Evolutionary conservation across 2,797 vertebrate species (phyloP).

Genomic region (Coreius guichenoti): DNA sequence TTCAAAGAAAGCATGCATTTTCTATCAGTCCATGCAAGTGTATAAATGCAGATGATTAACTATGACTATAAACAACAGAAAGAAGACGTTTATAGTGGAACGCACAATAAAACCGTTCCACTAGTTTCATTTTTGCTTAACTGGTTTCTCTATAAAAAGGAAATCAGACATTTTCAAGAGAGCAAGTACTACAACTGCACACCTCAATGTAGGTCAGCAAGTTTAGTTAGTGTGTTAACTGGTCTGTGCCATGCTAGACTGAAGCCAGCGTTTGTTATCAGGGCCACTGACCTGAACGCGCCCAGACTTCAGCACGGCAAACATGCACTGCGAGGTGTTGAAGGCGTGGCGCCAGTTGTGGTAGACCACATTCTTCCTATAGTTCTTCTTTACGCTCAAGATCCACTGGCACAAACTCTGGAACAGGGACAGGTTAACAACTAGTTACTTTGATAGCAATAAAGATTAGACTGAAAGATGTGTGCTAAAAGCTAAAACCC

Average conservation of each 20-base stretch:
- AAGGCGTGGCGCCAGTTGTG: slow-evolving; percentile 99
- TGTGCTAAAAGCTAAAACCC: too few species aligned
- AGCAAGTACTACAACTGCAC: not conserved
- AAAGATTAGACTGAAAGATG: not conserved
- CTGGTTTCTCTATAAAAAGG: not conserved
- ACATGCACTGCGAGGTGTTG: slow-evolving; percentile 97
- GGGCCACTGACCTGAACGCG: slow-evolving; percentile 85
- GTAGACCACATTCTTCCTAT: slow-evolving; percentile 93
- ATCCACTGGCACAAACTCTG: slow-evolving; percentile 95
- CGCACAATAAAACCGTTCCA: slow-evolving; percentile 5
- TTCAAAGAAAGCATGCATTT: slow-evolving; percentile 11
- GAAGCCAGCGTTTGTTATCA: not conserved
- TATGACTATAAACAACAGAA: not conserved
- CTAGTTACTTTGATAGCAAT: not conserved
- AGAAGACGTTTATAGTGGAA: slow-evolving; percentile 27
- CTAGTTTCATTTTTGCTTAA: not conserved
- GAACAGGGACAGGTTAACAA: slow-evolving; percentile 32
- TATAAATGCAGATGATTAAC: slow-evolving; percentile 32
- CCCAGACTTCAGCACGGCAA: slow-evolving; percentile 91
- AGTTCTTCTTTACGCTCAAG: slow-evolving; percentile 97
- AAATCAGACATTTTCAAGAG: not conserved
- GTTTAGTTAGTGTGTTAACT: slow-evolving; percentile 13
- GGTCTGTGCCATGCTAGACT: not conserved
- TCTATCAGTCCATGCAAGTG: not conserved
- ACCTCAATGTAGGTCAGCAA: not conserved